These are phyloP conservation scores for Sinodicranocentrus sp. DNA, from an alignment of 2,888 invertebrate genomes.

Conservation along the genomic window DNA sequence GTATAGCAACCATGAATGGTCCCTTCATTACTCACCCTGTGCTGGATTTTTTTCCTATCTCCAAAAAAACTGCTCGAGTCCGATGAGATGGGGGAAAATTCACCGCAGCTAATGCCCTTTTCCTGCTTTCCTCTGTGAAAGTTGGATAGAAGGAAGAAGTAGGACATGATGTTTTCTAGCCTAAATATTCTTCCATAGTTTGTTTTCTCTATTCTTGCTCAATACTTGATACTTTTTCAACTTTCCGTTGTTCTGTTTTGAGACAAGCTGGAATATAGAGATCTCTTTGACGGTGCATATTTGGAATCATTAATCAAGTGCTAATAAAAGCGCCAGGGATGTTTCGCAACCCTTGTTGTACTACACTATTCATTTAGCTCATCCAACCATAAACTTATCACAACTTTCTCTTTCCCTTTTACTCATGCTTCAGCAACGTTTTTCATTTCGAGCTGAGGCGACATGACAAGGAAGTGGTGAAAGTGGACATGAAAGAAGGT, in stretches of 20 bases:
- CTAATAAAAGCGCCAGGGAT: slow-evolving; percentile 6
- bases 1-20: not conserved
- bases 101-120: not conserved
- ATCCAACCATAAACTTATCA: slow-evolving; percentile 18
- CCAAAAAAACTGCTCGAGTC: not conserved
- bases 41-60: too few species aligned
- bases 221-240: not conserved
- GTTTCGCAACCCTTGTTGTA: not conserved
- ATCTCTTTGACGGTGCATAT: slow-evolving; percentile 17
- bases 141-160: not conserved
- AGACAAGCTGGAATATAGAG: too few species aligned
- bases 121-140: not conserved
- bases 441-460: not conserved
- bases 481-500: not conserved
- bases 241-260: not conserved
- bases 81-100: not conserved
- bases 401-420: not conserved
- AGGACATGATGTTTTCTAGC: slow-evolving; percentile 6
- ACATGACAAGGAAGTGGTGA: slow-evolving; percentile 10
- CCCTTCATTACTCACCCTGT: slow-evolving; percentile 1
- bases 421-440: not conserved
- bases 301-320: slow-evolving; percentile 23
- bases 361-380: slow-evolving; percentile 23
- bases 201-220: too few species aligned
- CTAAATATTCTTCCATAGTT: not conserved